Evolutionary conservation across 2,113 vertebrate species (phyloP).

Genomic region (Saimiri boliviensis): DNA sequence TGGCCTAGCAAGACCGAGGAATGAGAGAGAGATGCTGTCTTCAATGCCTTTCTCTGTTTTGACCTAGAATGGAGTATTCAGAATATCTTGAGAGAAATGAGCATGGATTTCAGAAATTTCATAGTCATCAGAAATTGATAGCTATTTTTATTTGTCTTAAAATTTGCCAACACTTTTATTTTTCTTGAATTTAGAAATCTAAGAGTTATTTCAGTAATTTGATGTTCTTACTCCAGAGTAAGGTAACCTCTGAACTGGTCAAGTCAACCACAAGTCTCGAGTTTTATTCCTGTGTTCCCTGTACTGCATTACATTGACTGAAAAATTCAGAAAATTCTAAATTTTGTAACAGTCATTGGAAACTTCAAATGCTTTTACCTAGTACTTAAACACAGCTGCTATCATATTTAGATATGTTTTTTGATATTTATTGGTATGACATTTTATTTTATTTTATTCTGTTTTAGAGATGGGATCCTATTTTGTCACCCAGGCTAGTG

Average conservation of each 20-base stretch:
- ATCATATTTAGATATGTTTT: neutral
- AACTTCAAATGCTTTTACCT: neutral
- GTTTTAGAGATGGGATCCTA: too few species aligned
- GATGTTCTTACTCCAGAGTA: neutral
- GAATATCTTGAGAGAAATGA: neutral
- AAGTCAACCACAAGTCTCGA: neutral
- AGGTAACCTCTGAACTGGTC: neutral
- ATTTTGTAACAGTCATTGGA: neutral
- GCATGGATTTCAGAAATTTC: neutral
- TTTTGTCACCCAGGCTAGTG: too few species aligned
- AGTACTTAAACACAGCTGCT: neutral
- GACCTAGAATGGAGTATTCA: neutral
- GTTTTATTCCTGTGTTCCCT: neutral
- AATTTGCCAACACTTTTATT: neutral
- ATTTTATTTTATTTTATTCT: too few species aligned
- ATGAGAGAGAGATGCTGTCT: fast-evolving
- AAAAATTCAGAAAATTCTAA: neutral
- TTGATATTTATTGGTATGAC: neutral
- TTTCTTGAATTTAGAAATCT: neutral
- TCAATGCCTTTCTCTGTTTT: neutral
- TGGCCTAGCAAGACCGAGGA: neutral
- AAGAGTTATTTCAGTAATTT: neutral
- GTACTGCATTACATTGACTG: neutral
- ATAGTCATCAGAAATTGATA: neutral
- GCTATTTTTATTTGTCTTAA: neutral